Conservation (phyloP, 2,888 invertebrate genomes). For the Lypha dubia region DNA sequence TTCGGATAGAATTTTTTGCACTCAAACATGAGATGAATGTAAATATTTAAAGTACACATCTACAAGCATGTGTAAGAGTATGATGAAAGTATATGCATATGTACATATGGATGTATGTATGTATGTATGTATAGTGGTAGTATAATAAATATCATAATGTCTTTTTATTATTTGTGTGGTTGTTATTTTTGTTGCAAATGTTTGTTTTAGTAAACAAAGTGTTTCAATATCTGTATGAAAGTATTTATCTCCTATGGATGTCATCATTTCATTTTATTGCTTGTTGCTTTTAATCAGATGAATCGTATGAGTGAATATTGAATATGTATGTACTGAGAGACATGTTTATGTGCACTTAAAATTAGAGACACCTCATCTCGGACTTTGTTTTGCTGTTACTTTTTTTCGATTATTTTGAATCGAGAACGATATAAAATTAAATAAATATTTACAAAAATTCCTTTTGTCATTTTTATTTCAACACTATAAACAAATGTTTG, state of each 20-base stretch:
- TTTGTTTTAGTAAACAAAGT: constrained; percentile 60
- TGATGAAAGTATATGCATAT: neutral
- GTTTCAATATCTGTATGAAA: constrained; percentile 52
- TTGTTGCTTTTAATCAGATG: constrained; percentile 46
- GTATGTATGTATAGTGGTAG: neutral
- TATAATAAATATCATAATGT: constrained; percentile 27
- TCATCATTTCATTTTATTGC: constrained; percentile 16
- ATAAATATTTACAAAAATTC: constrained; percentile 63
- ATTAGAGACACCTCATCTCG: constrained; percentile 63
- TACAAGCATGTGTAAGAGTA: too few species aligned
- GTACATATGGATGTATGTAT: neutral
- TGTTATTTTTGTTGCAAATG: constrained; percentile 55
- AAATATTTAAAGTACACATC: too few species aligned
- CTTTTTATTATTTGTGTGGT: constrained; percentile 60
- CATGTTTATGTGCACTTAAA: constrained; percentile 41
- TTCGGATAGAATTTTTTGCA: too few species aligned
- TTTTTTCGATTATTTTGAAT: constrained; percentile 43
- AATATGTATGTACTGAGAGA: constrained; percentile 14
- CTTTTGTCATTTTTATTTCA: neutral
- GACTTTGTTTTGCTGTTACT: constrained; percentile 45
- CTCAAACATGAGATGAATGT: too few species aligned
- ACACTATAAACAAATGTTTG: neutral
- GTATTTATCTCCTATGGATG: too few species aligned
- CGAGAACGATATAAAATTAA: constrained; percentile 44
- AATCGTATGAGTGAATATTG: constrained; percentile 28